Base-by-base conservation (phyloP, 2,888 invertebrate genomes). In the Drosophila dives region DNA sequence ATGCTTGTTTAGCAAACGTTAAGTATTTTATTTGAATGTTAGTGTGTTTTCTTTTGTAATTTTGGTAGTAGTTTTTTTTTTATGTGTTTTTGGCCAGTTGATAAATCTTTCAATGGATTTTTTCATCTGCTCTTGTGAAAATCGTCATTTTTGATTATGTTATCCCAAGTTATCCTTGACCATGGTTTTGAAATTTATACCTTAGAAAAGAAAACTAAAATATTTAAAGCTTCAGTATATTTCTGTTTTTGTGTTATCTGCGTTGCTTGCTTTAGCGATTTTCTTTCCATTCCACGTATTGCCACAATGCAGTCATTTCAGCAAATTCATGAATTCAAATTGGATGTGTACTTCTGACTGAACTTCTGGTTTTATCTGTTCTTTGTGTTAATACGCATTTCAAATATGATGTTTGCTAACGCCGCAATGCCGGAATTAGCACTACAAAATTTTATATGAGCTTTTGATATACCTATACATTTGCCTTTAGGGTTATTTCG, bases 401-500 rank as follows among this genome's bases (percentile, higher is more conserved):
- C 93, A 2, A 93, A 93, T 0, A 94, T 94, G 70, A 94, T 94
- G 70, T 88, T 94, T 55, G 93, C 93, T 34, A 94, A 94, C 7
- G 93, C 95, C 10, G 90, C 93, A 0, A 93, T 95, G 36, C 92
- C 94, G 72, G 94, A 94, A 64, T 93, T 94, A 64, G 94, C 94
- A 8, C 90, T 92, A 23, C 23, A 23, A 23, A 23, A 23, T 23
- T 23, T 23, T 23, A 23, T 23, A 23, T 23, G 23, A 23, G 23
- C 23, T 23, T 94, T 94, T 80, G 90, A 92, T 59, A 90, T 93
- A 72, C 92, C 92, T 8, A 90, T 91, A 91, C 91, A 23, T 93
- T 95, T 12, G 94, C 94, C 0, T 86, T 11, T 94, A 94, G 82
- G 94, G 94, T 3, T 94, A 95, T 76, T 95, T 95, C 79, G 93